Evolutionary conservation across 2,888 invertebrate genomes (phyloP).

Genomic region (Agrotis ipsilon): DNA sequence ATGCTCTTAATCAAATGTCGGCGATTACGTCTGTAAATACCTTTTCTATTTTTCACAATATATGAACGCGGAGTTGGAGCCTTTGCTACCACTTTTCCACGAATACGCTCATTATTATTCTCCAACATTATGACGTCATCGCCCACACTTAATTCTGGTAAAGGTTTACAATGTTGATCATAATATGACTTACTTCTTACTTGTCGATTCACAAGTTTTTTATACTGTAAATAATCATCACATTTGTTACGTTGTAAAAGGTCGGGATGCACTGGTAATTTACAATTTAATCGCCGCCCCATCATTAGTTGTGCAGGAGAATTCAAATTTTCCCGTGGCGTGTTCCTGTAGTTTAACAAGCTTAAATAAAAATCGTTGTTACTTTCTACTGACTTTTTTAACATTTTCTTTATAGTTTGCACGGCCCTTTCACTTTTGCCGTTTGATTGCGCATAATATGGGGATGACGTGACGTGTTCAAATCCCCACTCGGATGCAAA

Average conservation of each 20-base stretch:
- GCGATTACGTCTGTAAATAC: not conserved
- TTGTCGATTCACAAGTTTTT: not conserved
- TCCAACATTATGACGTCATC: too few relatives aligned
- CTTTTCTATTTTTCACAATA: too few relatives aligned
- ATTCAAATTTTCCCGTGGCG: constrained; percentile 2
- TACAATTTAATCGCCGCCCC: not conserved
- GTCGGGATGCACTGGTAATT: not conserved
- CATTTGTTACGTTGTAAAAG: not conserved
- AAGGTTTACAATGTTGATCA: not conserved
- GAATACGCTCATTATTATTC: too few relatives aligned
- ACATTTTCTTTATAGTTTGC: not conserved
- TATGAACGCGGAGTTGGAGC: too few relatives aligned
- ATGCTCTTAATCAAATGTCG: not conserved
- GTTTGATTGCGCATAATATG: not conserved
- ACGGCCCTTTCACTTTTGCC: not conserved
- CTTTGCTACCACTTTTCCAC: too few relatives aligned
- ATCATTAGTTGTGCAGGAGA: constrained; percentile 1
- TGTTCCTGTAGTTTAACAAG: not conserved
- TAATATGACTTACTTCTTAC: not conserved
- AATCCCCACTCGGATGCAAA: not conserved
- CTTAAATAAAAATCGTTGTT: not conserved
- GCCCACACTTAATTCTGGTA: too few relatives aligned
- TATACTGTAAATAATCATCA: not conserved
- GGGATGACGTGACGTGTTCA: not conserved
- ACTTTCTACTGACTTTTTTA: not conserved